phyloP scores from a whole-genome alignment of 1,140 invertebrate genomes.

The Pomacea maculata region DNA sequence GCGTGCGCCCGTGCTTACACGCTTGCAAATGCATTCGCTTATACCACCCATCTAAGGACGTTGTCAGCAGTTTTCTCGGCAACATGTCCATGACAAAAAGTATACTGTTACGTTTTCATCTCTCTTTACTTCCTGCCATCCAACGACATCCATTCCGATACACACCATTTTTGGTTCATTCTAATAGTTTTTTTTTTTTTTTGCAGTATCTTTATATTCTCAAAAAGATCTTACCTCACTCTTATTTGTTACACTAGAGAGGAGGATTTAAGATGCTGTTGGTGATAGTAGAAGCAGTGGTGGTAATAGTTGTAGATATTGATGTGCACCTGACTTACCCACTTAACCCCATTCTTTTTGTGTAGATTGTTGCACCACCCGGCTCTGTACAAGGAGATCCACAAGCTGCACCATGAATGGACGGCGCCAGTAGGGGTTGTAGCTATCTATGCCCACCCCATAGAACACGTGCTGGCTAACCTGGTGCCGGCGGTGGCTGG shows the following conservation, averaged over 20 bases:
- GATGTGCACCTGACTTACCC: too few species aligned
- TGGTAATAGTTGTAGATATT: too few species aligned
- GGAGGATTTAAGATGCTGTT: too few species aligned
- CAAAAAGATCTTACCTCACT: too few species aligned
- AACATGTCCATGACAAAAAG: neutral
- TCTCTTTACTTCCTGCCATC: too few species aligned
- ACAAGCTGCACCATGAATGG: conserved; percentile 78
- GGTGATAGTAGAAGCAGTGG: too few species aligned
- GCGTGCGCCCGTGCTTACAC: neutral
- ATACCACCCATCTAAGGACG: neutral
- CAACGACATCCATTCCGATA: too few species aligned
- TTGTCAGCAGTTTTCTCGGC: neutral
- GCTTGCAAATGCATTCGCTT: neutral
- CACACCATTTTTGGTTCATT: too few species aligned
- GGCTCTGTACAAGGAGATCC: conserved; percentile 81
- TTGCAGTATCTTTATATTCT: too few species aligned
- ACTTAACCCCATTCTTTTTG: neutral
- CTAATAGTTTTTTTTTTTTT: too few species aligned
- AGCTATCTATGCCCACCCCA: conserved; percentile 85
- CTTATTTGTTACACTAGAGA: too few species aligned
- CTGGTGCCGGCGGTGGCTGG: conserved; percentile 81
- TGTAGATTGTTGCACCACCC: conserved; percentile 78
- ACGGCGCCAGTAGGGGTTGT: conserved; percentile 69
- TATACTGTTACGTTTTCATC: too few species aligned
- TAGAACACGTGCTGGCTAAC: conserved; percentile 88